Base-by-base conservation (phyloP, 2,797 vertebrate genomes). In the Caiman crocodilus region DNA sequence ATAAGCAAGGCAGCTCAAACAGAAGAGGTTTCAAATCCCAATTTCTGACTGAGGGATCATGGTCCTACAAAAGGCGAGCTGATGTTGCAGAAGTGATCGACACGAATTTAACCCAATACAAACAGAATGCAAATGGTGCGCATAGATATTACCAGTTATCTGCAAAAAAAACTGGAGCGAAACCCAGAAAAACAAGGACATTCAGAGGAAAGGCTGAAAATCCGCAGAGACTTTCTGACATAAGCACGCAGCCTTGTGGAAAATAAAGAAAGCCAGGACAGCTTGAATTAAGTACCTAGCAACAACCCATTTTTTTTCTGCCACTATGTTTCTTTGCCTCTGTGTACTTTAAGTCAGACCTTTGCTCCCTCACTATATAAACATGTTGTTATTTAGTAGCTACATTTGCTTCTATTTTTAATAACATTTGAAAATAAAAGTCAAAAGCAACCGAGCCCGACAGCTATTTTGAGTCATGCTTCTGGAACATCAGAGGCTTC, bases 131-230 rank as follows among this genome's bases (percentile, higher is more conserved):
- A 83, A 94, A 74, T 32, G 81, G 35, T 85, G 30, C 13, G 84
- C 26, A 56, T 0, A 32, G 90, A 50, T n/a, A 67, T 0, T 4
- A 85, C 14, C 8, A 74, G 79, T 90, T 82, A 81, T 2, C 21
- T 30, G 42, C 12, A 35, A 35, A 35, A 71, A 25, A 71, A 71
- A 20, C 25, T n/a, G 21, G 65, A 92, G 65, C 56, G 76, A 71
- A 83, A 85, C 25, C 71, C 13, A 1, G 18, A 61, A 63, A 77
- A 77, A 59, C 6, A 83, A 77, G 57, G 32, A 87, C 71, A 87
- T 14, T 55, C 76, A n/a, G 23, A 73, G 88, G 79, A 90, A 79
- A 84, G 30, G 79, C 56, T 90, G 61, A 13, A 92, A 59, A 90
- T 60, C 71, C 69, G 90, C 32, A 26, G 78, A 81, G 25, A 90